Conservation (phyloP, 2,113 vertebrate species). For the Lepus timidus region DNA sequence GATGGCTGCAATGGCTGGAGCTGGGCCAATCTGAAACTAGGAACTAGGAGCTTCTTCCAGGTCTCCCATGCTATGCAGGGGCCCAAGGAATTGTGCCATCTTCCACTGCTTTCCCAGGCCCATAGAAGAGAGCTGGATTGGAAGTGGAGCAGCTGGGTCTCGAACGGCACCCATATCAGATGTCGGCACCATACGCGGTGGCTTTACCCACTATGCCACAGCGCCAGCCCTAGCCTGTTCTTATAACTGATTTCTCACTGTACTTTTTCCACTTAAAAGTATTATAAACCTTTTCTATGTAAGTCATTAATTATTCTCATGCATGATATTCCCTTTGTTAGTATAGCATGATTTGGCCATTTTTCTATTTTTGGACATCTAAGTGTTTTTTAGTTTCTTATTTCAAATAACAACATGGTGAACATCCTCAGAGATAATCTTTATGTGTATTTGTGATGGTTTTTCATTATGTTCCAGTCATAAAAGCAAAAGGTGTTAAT, state of each 20-base stretch:
- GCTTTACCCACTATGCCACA: no score
- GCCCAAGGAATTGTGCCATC: no score
- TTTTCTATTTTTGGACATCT: constrained; percentile 27
- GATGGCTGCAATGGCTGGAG: no score
- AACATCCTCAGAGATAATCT: constrained; percentile 38
- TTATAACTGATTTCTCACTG: background rate
- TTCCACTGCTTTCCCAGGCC: no score
- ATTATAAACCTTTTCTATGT: background rate
- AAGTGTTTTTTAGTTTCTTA: background rate
- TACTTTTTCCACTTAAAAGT: background rate
- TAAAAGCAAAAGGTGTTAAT: background rate
- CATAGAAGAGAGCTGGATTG: no score
- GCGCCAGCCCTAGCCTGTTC: background rate
- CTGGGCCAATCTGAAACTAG: no score
- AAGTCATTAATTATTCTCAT: background rate
- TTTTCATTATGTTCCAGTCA: background rate
- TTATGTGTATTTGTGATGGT: background rate
- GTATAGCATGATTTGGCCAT: background rate
- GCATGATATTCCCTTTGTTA: background rate
- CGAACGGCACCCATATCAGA: no score
- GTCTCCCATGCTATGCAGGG: no score
- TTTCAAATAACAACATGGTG: background rate
- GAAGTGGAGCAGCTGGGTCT: no score
- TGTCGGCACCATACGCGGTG: no score
- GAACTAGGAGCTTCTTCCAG: no score